phyloP scores from a whole-genome alignment of 2,797 vertebrate species.

The Acridotheres tristis region DNA sequence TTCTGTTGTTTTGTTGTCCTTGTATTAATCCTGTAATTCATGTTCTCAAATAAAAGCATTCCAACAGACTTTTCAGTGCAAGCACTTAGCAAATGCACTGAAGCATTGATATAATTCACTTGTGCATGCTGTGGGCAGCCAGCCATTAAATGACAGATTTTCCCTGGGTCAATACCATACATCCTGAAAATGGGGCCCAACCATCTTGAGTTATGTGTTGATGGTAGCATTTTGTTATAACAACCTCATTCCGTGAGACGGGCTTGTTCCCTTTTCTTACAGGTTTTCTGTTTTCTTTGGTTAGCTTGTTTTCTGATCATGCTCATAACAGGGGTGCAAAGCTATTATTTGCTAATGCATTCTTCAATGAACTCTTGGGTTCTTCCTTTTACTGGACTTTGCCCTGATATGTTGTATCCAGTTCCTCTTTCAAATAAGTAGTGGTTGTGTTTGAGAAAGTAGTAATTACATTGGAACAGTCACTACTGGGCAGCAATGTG shows the following conservation, averaged over 20 bases:
- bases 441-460: background rate
- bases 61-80: constrained; percentile 20
- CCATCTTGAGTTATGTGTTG: constrained; percentile 34
- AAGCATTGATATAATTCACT: constrained; percentile 52
- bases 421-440: background rate
- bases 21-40: constrained; percentile 39
- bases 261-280: background rate
- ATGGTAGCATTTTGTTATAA: constrained; percentile 42
- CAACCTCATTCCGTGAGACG: background rate
- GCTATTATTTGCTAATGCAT: background rate
- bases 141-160: constrained; percentile 57
- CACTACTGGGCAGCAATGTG: background rate
- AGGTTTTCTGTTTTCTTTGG: background rate
- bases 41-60: background rate
- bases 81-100: constrained; percentile 16
- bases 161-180: background rate
- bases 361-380: background rate
- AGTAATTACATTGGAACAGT: background rate
- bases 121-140: constrained; percentile 33
- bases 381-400: background rate
- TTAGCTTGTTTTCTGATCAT: background rate
- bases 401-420: background rate
- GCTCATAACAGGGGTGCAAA: background rate
- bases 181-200: constrained; percentile 27
- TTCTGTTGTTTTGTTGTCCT: background rate